These are phyloP conservation scores for Caligus rogercresseyi DNA, from an alignment of 1,140 invertebrate species.

Conservation along the genomic window DNA sequence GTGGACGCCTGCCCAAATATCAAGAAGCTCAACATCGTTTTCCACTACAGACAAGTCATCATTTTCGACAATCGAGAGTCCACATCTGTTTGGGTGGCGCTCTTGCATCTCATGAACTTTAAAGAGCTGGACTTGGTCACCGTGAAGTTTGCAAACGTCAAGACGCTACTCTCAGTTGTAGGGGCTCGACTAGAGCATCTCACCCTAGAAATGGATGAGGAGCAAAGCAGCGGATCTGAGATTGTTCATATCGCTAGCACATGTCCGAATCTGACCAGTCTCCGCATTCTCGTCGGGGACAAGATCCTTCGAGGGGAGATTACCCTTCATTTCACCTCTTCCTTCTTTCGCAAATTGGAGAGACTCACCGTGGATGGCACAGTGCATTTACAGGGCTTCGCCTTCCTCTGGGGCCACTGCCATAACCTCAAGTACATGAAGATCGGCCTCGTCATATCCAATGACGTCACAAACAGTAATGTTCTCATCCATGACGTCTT, in stretches of 20 bases:
- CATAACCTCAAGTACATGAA: conserved; percentile 7
- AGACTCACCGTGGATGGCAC: conserved; percentile 10
- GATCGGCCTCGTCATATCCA: conserved; percentile 17
- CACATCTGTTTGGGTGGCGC: neutral
- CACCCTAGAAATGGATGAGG: conserved; percentile 14
- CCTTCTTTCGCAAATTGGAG: conserved; percentile 9
- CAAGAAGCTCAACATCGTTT: conserved; percentile 13
- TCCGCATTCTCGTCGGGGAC: conserved; percentile 15
- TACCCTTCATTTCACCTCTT: conserved; percentile 4
- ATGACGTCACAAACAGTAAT: conserved; percentile 10
- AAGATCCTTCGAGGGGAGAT: conserved; percentile 17
- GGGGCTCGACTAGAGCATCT: conserved; percentile 8
- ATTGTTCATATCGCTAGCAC: conserved; percentile 14
- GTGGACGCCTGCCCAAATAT: conserved; percentile 9
- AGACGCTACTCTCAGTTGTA: conserved; percentile 1
- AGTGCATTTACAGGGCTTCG: conserved; percentile 16
- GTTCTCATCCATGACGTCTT: conserved; percentile 19
- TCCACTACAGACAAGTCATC: conserved; percentile 12
- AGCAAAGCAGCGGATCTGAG: conserved; percentile 16
- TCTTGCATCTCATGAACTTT: neutral
- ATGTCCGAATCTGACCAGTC: conserved; percentile 14
- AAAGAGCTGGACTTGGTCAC: conserved; percentile 12
- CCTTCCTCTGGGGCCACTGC: conserved; percentile 19
- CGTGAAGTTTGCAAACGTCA: conserved; percentile 15
- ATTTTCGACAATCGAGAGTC: neutral